Evolutionary conservation across 2,113 vertebrate genomes (phyloP).

Genomic region (Sceloporus undulatus): DNA sequence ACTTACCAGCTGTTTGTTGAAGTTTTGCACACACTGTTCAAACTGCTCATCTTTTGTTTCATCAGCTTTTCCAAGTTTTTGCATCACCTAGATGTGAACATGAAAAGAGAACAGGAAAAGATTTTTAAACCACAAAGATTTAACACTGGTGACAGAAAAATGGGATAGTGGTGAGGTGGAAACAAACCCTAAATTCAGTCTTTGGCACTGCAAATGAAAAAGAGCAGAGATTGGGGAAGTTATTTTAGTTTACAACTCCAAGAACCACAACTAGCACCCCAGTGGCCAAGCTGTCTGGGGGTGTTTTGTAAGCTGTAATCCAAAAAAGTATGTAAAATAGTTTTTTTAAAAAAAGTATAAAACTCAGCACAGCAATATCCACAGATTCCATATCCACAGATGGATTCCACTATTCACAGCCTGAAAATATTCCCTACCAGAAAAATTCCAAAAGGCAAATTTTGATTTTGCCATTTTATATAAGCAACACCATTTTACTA

Average conservation of each 20-base stretch:
- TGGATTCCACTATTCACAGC: too few relatives aligned
- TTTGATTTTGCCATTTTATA: too few relatives aligned
- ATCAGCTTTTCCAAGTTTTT: constrained; percentile 98
- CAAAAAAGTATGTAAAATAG: neutral
- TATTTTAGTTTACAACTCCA: too few relatives aligned
- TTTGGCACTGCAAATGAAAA: neutral
- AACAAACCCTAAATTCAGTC: neutral
- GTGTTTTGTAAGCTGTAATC: neutral
- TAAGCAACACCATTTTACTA: too few relatives aligned
- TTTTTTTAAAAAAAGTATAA: too few relatives aligned
- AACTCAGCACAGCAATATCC: too few relatives aligned
- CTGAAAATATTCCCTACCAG: too few relatives aligned
- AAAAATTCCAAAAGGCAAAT: too few relatives aligned
- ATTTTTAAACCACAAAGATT: constrained; percentile 26
- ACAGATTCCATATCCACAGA: too few relatives aligned
- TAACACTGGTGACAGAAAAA: constrained; percentile 6
- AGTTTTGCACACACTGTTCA: constrained; percentile 97
- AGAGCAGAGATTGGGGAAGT: too few relatives aligned
- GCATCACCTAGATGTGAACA: constrained; percentile 85
- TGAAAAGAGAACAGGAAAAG: neutral
- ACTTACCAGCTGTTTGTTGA: constrained; percentile 97
- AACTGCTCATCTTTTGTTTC: constrained; percentile 98
- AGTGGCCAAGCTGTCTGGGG: neutral
- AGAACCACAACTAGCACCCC: too few relatives aligned
- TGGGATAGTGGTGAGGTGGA: neutral